Conservation (phyloP, 2,797 vertebrate genomes). For the Paramormyrops hopkinsi region DNA sequence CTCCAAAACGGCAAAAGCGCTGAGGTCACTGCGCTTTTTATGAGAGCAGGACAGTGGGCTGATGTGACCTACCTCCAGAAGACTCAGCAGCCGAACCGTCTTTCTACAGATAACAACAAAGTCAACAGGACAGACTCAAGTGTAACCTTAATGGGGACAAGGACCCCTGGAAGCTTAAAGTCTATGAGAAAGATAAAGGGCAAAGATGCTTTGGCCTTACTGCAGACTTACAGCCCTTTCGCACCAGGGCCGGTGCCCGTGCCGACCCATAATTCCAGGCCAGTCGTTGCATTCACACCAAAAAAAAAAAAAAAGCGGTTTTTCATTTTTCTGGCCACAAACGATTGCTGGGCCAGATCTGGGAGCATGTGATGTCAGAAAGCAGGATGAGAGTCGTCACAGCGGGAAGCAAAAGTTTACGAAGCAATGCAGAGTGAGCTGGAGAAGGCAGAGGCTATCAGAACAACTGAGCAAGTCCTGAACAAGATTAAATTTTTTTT, state of each 20-base stretch:
- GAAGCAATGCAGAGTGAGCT: too few species aligned
- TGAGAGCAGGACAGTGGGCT: constrained; percentile 23
- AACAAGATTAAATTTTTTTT: too few species aligned
- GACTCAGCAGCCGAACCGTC: constrained; percentile 39
- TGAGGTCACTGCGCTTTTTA: background rate
- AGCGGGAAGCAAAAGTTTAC: too few species aligned
- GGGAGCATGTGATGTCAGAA: too few species aligned
- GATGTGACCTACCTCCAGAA: constrained; percentile 15
- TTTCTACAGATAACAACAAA: constrained; percentile 46
- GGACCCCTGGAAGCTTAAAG: constrained; percentile 48
- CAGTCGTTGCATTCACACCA: background rate
- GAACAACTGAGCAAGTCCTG: too few species aligned
- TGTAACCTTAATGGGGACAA: constrained; percentile 45
- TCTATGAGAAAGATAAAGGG: constrained; percentile 26
- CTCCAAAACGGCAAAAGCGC: background rate
- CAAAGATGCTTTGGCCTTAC: constrained; percentile 53
- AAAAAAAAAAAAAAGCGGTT: too few species aligned
- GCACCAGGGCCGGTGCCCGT: background rate
- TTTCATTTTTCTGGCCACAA: too few species aligned
- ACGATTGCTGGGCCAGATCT: too few species aligned
- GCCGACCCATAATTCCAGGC: background rate
- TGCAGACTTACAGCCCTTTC: constrained; percentile 50
- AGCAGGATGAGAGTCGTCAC: too few species aligned
- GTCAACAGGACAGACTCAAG: constrained; percentile 51
- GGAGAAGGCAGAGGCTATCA: too few species aligned